Percentiles rank a stretch among this genome's conserved stretches.
Evolutionary conservation across 2,888 invertebrate genomes (phyloP).

Genomic region (Nemapogon koenigi): DNA sequence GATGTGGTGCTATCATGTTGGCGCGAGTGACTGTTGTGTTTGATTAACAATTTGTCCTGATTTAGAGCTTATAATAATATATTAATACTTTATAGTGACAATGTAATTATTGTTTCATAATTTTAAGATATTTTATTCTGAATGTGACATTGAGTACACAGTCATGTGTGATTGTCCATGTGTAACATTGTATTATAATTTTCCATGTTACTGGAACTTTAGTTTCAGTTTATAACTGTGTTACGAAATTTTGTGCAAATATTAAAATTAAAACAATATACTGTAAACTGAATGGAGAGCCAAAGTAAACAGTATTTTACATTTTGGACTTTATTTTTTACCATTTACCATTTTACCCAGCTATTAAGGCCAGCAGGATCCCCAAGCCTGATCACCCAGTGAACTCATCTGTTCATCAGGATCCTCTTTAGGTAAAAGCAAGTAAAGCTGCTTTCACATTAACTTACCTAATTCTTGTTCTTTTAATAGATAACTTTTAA

Average conservation of each 20-base stretch:
- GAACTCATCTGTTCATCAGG: too few species aligned
- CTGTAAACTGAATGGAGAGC: constrained; percentile 61
- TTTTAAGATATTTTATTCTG: constrained; percentile 32
- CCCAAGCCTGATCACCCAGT: too few species aligned
- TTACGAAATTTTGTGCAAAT: constrained; percentile 54
- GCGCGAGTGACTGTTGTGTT: constrained; percentile 38
- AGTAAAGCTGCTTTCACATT: too few species aligned
- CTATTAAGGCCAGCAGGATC: too few species aligned
- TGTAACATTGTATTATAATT: background rate
- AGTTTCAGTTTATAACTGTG: constrained; percentile 52
- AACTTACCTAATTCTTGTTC: too few species aligned
- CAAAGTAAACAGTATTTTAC: constrained; percentile 66
- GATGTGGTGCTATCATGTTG: constrained; percentile 56
- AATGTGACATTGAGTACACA: background rate
- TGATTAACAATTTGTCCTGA: constrained; percentile 51
- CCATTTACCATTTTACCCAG: too few species aligned
- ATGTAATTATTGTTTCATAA: constrained; percentile 57
- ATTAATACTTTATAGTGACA: constrained; percentile 43
- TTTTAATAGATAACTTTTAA: too few species aligned
- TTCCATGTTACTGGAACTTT: constrained; percentile 39
- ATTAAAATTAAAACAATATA: constrained; percentile 38
- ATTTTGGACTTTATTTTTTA: constrained; percentile 19
- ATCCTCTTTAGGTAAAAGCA: too few species aligned
- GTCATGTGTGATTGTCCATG: background rate
- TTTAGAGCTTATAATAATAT: constrained; percentile 64